A percentile compares a stretch with the other conserved stretches of the same genome.
Conservation (phyloP, 2,888 invertebrate genomes). For the Cantharis rufa region DNA sequence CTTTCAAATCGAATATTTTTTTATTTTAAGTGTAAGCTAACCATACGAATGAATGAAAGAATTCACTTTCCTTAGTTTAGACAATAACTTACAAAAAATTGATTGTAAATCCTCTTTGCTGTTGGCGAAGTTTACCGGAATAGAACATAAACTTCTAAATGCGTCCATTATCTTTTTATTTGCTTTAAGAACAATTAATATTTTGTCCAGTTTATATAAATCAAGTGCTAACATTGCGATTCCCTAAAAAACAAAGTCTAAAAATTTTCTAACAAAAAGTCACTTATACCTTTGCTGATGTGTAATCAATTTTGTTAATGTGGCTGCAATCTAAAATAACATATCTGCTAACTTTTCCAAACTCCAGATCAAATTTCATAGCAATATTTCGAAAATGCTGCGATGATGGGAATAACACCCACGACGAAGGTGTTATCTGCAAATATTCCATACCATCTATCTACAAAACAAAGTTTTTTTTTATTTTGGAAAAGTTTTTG, state of each 20-base stretch:
- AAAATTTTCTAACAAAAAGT: background rate
- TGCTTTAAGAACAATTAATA: slow-evolving; percentile 37
- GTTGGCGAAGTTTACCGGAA: background rate
- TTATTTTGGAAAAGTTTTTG: too few relatives aligned
- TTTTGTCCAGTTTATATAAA: slow-evolving; percentile 39
- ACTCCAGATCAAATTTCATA: slow-evolving; percentile 51
- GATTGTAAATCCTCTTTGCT: background rate
- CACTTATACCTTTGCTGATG: slow-evolving; percentile 64
- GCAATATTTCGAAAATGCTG: slow-evolving; percentile 61
- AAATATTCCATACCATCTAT: slow-evolving; percentile 48
- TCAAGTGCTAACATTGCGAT: slow-evolving; percentile 43
- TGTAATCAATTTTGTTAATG: slow-evolving; percentile 68
- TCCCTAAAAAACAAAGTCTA: slow-evolving; percentile 40
- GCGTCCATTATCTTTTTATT: background rate
- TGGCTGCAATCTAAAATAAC: slow-evolving; percentile 68
- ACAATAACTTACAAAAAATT: background rate
- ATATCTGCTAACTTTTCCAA: slow-evolving; percentile 45
- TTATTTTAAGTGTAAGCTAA: too few relatives aligned
- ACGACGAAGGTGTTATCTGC: slow-evolving; percentile 57
- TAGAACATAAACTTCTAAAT: background rate
- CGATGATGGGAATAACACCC: slow-evolving; percentile 63
- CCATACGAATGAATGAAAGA: too few relatives aligned
- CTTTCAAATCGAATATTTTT: too few relatives aligned
- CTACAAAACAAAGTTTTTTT: slow-evolving; percentile 33
- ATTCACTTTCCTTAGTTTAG: too few relatives aligned